Evolutionary conservation across 2,113 vertebrate species (phyloP).

Genomic region (Numenius arquata): DNA sequence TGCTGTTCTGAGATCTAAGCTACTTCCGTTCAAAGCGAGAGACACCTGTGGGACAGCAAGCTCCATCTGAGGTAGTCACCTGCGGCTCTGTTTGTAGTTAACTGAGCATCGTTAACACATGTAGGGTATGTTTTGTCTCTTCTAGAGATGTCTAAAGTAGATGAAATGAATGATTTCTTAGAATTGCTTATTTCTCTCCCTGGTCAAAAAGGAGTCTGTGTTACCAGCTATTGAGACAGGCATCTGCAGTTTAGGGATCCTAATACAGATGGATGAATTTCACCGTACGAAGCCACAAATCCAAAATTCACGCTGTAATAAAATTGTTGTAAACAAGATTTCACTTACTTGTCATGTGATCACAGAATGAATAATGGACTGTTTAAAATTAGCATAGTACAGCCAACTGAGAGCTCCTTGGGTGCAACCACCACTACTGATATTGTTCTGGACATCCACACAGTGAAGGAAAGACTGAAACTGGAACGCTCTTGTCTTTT

Average conservation of each 20-base stretch:
- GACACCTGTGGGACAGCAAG: accelerated
- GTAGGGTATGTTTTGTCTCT: neutral
- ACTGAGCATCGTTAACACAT: neutral
- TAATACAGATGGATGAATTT: neutral
- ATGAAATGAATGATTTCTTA: neutral
- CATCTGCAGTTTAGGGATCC: neutral
- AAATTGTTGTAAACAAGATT: neutral
- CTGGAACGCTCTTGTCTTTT: neutral
- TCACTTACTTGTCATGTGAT: neutral
- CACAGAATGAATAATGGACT: neutral
- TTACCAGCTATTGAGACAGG: neutral
- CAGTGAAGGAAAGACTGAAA: neutral
- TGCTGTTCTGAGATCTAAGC: neutral
- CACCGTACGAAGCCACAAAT: neutral
- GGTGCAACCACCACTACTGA: neutral
- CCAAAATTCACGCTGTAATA: neutral
- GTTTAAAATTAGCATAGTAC: neutral
- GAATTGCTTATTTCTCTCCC: neutral
- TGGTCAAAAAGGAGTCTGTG: neutral
- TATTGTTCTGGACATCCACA: neutral
- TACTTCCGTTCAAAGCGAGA: neutral
- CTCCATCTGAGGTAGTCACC: neutral
- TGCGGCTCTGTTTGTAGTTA: neutral
- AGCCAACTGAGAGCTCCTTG: neutral
- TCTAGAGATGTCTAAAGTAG: neutral